Conservation (phyloP, 2,888 invertebrate species). For the Heliothis peltigera region DNA sequence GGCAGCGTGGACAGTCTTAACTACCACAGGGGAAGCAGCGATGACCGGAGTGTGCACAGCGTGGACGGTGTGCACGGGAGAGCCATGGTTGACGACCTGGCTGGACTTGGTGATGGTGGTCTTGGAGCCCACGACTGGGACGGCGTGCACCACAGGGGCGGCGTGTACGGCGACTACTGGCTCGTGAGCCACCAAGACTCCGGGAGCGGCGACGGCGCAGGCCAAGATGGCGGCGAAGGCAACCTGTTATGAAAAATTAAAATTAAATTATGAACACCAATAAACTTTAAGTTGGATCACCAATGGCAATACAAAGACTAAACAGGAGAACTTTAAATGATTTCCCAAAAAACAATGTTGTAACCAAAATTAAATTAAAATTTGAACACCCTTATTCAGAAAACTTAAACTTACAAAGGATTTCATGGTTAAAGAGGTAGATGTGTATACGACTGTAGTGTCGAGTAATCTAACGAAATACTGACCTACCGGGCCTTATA, state of each 20-base stretch:
- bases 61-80: constrained; percentile 73
- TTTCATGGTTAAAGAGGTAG: constrained; percentile 77
- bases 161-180: constrained; percentile 78
- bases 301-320: no score
- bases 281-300: no score
- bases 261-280: background rate
- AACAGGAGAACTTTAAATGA: no score
- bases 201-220: constrained; percentile 85
- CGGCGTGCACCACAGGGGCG: constrained; percentile 76
- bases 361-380: background rate
- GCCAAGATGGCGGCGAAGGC: constrained; percentile 87
- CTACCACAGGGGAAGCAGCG: constrained; percentile 69
- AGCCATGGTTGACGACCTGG: constrained; percentile 85
- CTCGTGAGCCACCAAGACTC: constrained; percentile 77
- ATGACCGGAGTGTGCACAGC: constrained; percentile 75
- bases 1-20: constrained; percentile 73
- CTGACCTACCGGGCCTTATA: constrained; percentile 72
- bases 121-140: constrained; percentile 80
- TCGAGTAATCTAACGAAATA: constrained; percentile 79
- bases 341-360: background rate
- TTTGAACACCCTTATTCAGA: background rate
- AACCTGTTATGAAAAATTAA: constrained; percentile 73
- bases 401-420: constrained; percentile 78
- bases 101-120: constrained; percentile 87
- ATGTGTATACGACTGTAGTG: constrained; percentile 66